Percentiles rank a stretch among this genome's conserved stretches.
Conservation (phyloP, 2,888 invertebrate species). For the Cheilosia urbana region DNA sequence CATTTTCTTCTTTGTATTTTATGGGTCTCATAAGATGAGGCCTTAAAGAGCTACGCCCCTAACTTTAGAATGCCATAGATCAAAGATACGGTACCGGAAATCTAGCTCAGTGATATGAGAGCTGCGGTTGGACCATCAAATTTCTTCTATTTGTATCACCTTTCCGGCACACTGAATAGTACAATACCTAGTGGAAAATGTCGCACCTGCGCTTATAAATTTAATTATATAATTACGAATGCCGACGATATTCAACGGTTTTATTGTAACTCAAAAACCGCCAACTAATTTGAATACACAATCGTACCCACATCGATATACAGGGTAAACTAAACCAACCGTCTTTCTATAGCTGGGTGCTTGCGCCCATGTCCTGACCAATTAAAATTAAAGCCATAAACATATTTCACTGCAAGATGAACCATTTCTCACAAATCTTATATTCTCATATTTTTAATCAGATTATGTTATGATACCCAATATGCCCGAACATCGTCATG, state of each 20-base stretch:
- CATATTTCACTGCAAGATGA: slow-evolving; percentile 77
- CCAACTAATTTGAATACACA: background rate
- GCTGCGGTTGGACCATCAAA: too few species aligned
- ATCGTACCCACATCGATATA: slow-evolving; percentile 54
- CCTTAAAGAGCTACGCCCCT: too few species aligned
- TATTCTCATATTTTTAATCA: slow-evolving; percentile 75
- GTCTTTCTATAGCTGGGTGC: slow-evolving; percentile 13
- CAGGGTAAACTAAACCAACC: slow-evolving; percentile 22
- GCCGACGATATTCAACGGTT: background rate
- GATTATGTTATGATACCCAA: slow-evolving; percentile 76
- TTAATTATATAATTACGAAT: too few species aligned
- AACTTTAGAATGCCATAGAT: too few species aligned
- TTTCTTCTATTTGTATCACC: too few species aligned
- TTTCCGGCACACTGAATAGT: too few species aligned
- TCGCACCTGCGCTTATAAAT: too few species aligned
- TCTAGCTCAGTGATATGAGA: too few species aligned
- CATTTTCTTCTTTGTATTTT: too few species aligned
- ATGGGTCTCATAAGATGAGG: too few species aligned
- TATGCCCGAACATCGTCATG: slow-evolving; percentile 71
- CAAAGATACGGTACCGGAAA: too few species aligned
- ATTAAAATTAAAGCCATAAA: slow-evolving; percentile 77
- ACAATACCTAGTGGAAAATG: too few species aligned
- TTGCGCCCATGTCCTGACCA: slow-evolving; percentile 76
- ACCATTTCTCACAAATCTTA: slow-evolving; percentile 77
- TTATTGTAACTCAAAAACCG: background rate